phyloP scores from a whole-genome alignment of 1,140 invertebrate genomes.

The honey bee (Apis mellifera) region DNA sequence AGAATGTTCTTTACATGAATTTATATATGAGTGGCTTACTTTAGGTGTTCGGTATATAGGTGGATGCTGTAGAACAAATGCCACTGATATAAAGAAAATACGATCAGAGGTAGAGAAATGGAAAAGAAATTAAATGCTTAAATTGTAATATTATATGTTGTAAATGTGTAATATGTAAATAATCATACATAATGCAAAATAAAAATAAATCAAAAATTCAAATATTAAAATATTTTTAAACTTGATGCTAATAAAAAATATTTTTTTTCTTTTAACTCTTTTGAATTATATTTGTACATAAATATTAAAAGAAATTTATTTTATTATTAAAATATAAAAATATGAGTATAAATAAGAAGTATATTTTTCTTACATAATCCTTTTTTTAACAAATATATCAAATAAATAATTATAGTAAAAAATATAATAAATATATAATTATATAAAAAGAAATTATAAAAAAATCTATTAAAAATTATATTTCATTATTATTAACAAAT shows the following conservation, averaged over 20 bases:
- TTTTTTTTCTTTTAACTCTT: background rate
- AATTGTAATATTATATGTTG: background rate
- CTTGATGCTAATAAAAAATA: background rate
- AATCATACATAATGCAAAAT: background rate
- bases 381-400: background rate
- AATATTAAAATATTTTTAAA: constrained; percentile 26
- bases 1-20: constrained; percentile 82
- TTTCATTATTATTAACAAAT: background rate
- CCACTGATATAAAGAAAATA: constrained; percentile 84
- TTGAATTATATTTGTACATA: constrained; percentile 10
- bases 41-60: constrained; percentile 88
- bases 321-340: constrained; percentile 1
- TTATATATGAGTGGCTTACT: constrained; percentile 86
- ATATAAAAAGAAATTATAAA: background rate
- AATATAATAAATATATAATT: background rate
- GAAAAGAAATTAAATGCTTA: constrained; percentile 10
- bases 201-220: background rate
- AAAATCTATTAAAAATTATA: too few relatives aligned
- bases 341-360: background rate
- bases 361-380: background rate
- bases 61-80: constrained; percentile 89
- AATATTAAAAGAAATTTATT: constrained; percentile 1
- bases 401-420: background rate
- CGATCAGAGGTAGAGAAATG: constrained; percentile 74
- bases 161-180: background rate